These are phyloP conservation scores for Panagrolaimus sp. DNA, from an alignment of 1,140 invertebrate species.

Conservation along the genomic window DNA sequence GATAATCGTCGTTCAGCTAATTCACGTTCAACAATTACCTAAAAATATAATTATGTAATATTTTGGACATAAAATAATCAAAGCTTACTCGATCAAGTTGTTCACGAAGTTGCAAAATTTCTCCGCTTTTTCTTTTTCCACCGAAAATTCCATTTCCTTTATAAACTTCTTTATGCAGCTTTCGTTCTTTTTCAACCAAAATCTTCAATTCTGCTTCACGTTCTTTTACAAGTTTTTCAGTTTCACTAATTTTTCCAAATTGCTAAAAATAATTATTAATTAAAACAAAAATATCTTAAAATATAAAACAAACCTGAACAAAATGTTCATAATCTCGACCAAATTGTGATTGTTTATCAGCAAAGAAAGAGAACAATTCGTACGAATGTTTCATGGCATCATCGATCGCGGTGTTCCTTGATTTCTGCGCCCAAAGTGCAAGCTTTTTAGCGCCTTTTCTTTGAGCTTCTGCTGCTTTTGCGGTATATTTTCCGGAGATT, in stretches of 20 bases:
- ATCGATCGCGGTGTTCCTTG: conserved; percentile 45
- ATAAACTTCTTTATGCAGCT: neutral
- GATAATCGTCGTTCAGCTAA: conserved; percentile 26
- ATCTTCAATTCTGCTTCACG: conserved; percentile 19
- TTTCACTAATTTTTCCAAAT: conserved; percentile 41
- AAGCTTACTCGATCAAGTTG: neutral
- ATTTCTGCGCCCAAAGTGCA: conserved; percentile 35
- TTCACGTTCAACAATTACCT: conserved; percentile 12
- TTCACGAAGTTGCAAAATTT: neutral
- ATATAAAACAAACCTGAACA: conserved; percentile 28
- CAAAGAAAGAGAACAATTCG: conserved; percentile 38
- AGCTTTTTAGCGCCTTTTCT: conserved; percentile 32
- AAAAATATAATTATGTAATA: neutral
- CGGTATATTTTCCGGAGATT: conserved; percentile 23
- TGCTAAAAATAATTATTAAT: conserved; percentile 40
- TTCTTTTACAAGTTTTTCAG: conserved; percentile 32
- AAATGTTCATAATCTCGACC: conserved; percentile 46
- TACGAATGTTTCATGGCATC: conserved; percentile 42
- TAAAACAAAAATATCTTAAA: too few relatives aligned
- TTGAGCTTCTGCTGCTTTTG: conserved; percentile 39
- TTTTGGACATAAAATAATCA: too few relatives aligned
- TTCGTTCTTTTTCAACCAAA: conserved; percentile 14
- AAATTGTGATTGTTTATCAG: conserved; percentile 42
- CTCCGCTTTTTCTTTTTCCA: neutral
- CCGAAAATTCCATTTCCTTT: conserved; percentile 9